Base-by-base conservation (phyloP, 2,797 vertebrate genomes). In the Oophaga sylvatica region DNA sequence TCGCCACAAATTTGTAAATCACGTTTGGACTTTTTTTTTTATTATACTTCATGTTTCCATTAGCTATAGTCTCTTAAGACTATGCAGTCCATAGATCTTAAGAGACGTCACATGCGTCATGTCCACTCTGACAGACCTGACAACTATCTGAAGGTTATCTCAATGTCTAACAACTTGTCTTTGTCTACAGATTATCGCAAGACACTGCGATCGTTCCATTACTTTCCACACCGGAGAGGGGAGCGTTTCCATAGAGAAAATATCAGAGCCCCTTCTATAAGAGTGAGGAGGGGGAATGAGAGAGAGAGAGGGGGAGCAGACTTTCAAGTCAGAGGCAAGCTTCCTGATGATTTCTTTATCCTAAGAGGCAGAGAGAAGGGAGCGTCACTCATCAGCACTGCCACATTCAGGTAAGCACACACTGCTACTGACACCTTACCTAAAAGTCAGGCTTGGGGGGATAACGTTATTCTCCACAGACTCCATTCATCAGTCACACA, bases 201-300 rank as follows among this genome's bases (percentile, higher is more conserved):
- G 71, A 86, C 31, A 56, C 63, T 41, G 63, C 86, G 73, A 86
- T 89, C 35, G 78, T 26, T 82, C 15, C 71, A 83, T 84, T 79
- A 59, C 71, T 86, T 82, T 81, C 31, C 68, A 75, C 68, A 70
- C 56, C 26, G 59, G 70, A 81, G 84, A 86, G 84, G 84, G 88
- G 80, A 89, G 73, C 80, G 84, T 89, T 89, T 83, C 88, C 88
- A 89, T 89, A 89, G 88, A 89, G 88, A 89, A 80, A 83, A 70
- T 86, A 86, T 78, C 88, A 83, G 84, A 83, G 80, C 80, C 80
- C 88, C 80, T 83, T 89, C 88, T 75, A 73, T 83, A 86, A 89
- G 63, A 83, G 80, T 86, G 84, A 84, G 81, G 84, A 87, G 88
- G 84, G 88, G 87, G 81, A 71, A 77, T 65, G 80, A 77, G 77